Conservation (phyloP, 2,113 vertebrate genomes). For the Ophiodon elongatus region DNA sequence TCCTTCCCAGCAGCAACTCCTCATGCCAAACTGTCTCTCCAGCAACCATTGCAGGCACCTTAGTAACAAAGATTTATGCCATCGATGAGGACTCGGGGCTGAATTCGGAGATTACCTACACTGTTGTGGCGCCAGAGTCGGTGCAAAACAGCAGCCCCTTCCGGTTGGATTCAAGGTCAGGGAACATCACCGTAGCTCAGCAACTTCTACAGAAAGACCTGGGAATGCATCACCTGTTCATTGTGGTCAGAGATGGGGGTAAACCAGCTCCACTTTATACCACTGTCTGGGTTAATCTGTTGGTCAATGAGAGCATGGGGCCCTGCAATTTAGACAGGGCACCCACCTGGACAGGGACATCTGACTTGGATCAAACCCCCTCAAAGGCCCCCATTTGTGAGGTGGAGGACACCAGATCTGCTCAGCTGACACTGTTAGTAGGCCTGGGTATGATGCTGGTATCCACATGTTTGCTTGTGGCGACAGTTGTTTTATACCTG, state of each 20-base stretch:
- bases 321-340: slow-evolving; percentile 74
- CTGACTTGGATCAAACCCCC: slow-evolving; percentile 39
- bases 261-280: slow-evolving; percentile 80
- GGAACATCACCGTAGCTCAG: slow-evolving; percentile 80
- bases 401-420: slow-evolving; percentile 42
- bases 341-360: slow-evolving; percentile 67
- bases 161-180: slow-evolving; percentile 75
- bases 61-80: slow-evolving; percentile 82
- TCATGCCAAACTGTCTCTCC: slow-evolving; percentile 81
- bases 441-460: slow-evolving; percentile 72
- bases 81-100: slow-evolving; percentile 80
- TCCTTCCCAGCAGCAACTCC: slow-evolving; percentile 83
- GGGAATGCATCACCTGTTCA: slow-evolving; percentile 83
- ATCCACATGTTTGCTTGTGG: slow-evolving; percentile 70
- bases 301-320: slow-evolving; percentile 80
- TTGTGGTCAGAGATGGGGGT: slow-evolving; percentile 81
- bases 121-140: slow-evolving; percentile 56
- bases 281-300: slow-evolving; percentile 83
- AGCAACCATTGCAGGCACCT: slow-evolving; percentile 68
- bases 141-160: slow-evolving; percentile 72
- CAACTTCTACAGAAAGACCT: slow-evolving; percentile 72
- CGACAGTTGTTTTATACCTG: slow-evolving; percentile 65
- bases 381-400: slow-evolving; percentile 55
- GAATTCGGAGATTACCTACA: slow-evolving; percentile 84
- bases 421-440: slow-evolving; percentile 59